These are phyloP conservation scores for Chelidonichthys spinosus DNA, from an alignment of 2,797 vertebrate genomes.

Conservation along the genomic window DNA sequence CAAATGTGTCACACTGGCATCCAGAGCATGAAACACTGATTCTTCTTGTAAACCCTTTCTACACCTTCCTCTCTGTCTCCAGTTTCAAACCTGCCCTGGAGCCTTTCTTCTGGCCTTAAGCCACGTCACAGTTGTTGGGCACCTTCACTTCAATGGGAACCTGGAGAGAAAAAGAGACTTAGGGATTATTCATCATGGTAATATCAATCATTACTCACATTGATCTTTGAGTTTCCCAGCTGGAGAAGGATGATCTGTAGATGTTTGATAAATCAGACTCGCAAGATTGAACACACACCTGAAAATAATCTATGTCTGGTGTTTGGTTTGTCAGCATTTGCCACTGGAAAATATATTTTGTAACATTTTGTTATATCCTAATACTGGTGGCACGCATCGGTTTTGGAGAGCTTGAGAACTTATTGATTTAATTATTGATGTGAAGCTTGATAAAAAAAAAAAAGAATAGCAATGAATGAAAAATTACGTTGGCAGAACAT, in stretches of 20 bases:
- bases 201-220: conserved; percentile 43
- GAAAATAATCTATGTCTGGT: conserved; percentile 49
- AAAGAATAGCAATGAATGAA: conserved; percentile 28
- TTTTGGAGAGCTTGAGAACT: conserved; percentile 3
- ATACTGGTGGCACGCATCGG: neutral
- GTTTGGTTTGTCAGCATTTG: conserved; percentile 32
- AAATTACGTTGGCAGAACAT: conserved; percentile 57
- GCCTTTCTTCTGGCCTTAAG: conserved; percentile 29
- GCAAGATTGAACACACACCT: conserved; percentile 45
- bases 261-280: conserved; percentile 46
- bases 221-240: conserved; percentile 43
- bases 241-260: conserved; percentile 43
- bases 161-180: conserved; percentile 26
- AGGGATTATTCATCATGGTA: conserved; percentile 29
- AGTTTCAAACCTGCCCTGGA: conserved; percentile 34
- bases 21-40: conserved; percentile 34
- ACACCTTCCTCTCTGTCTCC: conserved; percentile 16
- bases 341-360: conserved; percentile 25
- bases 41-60: conserved; percentile 30
- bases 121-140: conserved; percentile 19
- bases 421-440: conserved; percentile 49
- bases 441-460: conserved; percentile 37
- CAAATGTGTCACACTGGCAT: conserved; percentile 31
- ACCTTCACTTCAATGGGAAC: conserved; percentile 19
- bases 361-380: conserved; percentile 3